These are phyloP conservation scores for Acarapis woodi DNA, from an alignment of 1,140 invertebrate species.

Conservation along the genomic window DNA sequence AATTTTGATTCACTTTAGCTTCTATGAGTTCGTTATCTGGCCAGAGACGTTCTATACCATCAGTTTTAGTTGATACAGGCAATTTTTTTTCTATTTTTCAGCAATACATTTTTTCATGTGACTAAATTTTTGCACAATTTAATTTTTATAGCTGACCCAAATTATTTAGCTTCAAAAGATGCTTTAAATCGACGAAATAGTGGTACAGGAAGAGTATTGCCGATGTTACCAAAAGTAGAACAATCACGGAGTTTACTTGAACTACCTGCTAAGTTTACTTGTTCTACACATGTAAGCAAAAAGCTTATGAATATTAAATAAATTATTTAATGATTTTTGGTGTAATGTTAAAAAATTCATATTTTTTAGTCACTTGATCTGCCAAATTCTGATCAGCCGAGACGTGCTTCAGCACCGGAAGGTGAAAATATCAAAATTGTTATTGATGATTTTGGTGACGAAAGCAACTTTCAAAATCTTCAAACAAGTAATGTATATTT, in stretches of 20 bases:
- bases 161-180: slow-evolving; percentile 4
- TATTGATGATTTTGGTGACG: slow-evolving; percentile 41
- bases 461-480: slow-evolving; percentile 21
- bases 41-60: slow-evolving; percentile 10
- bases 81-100: too few species aligned
- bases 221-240: slow-evolving; percentile 7
- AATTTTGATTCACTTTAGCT: neutral
- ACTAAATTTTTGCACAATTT: too few species aligned
- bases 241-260: slow-evolving; percentile 6
- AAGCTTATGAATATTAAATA: neutral
- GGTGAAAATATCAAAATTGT: slow-evolving; percentile 71
- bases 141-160: slow-evolving; percentile 4
- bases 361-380: slow-evolving; percentile 13
- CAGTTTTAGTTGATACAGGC: slow-evolving; percentile 9
- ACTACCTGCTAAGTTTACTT: neutral
- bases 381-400: slow-evolving; percentile 7
- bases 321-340: neutral
- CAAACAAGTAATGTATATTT: too few species aligned
- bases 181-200: slow-evolving; percentile 8
- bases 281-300: slow-evolving; percentile 3
- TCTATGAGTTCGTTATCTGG: neutral
- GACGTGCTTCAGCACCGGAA: slow-evolving; percentile 28
- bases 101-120: too few species aligned
- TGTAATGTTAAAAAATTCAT: slow-evolving; percentile 2
- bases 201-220: slow-evolving; percentile 9